Percentiles rank a stretch among this genome's conserved stretches.
Evolutionary conservation across 2,888 invertebrate species (phyloP).

Genomic region (Anticlea derivata): DNA sequence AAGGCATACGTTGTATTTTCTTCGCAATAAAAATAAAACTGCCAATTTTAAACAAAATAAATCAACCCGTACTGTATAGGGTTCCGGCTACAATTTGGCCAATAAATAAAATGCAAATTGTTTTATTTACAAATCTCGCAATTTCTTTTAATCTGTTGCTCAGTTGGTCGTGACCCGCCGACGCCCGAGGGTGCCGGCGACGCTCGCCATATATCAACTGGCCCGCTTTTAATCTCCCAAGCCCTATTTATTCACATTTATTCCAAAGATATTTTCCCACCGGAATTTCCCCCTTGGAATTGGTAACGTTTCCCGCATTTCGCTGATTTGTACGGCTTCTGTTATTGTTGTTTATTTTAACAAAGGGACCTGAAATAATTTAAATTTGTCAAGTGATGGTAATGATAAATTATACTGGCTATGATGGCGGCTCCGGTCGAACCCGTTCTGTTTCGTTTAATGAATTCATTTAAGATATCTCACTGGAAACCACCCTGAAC

Average conservation of each 20-base stretch:
- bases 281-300: slow-evolving; percentile 76
- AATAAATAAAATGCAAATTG: slow-evolving; percentile 31
- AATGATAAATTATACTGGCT: slow-evolving; percentile 54
- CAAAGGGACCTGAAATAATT: slow-evolving; percentile 64
- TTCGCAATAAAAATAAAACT: neutral
- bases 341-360: slow-evolving; percentile 69
- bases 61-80: neutral
- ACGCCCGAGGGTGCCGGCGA: slow-evolving; percentile 51
- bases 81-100: neutral
- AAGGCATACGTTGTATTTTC: too few species aligned
- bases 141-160: slow-evolving; percentile 54
- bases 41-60: neutral
- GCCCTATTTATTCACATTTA: slow-evolving; percentile 80
- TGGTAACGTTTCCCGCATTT: slow-evolving; percentile 71
- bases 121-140: slow-evolving; percentile 50
- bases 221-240: slow-evolving; percentile 75
- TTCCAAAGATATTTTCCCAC: slow-evolving; percentile 76
- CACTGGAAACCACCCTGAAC: neutral
- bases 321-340: slow-evolving; percentile 72
- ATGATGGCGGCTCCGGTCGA: slow-evolving; percentile 40
- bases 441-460: slow-evolving; percentile 39
- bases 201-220: slow-evolving; percentile 68
- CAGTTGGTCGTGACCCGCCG: slow-evolving; percentile 45
- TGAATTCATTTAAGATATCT: slow-evolving; percentile 11
- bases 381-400: slow-evolving; percentile 58